These are phyloP conservation scores for Tamandua tetradactyla DNA, from an alignment of 2,797 vertebrate species.

Conservation along the genomic window DNA sequence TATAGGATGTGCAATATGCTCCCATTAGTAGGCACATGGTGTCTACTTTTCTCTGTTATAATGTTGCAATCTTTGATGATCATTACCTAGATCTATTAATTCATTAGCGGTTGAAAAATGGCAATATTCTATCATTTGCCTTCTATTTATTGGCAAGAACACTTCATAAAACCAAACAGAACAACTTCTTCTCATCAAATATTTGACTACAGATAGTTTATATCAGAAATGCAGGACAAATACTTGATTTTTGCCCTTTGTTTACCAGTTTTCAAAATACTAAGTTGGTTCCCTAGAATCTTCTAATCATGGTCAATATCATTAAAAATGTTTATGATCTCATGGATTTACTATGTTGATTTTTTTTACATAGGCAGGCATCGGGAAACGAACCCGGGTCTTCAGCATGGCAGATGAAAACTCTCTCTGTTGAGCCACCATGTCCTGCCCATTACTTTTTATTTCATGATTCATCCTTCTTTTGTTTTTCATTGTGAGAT, in stretches of 20 bases:
- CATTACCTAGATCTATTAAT: background rate
- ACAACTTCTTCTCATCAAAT: background rate
- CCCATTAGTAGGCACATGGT: background rate
- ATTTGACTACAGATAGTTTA: background rate
- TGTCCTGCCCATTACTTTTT: too few species aligned
- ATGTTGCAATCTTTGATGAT: background rate
- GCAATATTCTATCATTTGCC: background rate
- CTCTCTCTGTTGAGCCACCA: too few species aligned
- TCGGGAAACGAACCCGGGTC: too few species aligned
- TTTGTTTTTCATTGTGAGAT: background rate
- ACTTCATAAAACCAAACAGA: background rate
- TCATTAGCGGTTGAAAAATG: background rate
- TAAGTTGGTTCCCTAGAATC: background rate
- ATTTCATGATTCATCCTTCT: background rate
- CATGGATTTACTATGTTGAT: background rate
- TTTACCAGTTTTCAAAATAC: slow-evolving; percentile 39
- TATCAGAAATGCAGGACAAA: background rate
- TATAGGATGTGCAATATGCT: background rate
- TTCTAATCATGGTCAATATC: background rate
- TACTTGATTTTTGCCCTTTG: background rate
- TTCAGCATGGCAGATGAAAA: too few species aligned
- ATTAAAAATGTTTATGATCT: background rate
- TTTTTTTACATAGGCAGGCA: background rate
- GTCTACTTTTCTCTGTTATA: slow-evolving; percentile 9
- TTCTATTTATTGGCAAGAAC: background rate